Conservation (phyloP, 2,888 invertebrate species). For the Acheta domesticus region DNA sequence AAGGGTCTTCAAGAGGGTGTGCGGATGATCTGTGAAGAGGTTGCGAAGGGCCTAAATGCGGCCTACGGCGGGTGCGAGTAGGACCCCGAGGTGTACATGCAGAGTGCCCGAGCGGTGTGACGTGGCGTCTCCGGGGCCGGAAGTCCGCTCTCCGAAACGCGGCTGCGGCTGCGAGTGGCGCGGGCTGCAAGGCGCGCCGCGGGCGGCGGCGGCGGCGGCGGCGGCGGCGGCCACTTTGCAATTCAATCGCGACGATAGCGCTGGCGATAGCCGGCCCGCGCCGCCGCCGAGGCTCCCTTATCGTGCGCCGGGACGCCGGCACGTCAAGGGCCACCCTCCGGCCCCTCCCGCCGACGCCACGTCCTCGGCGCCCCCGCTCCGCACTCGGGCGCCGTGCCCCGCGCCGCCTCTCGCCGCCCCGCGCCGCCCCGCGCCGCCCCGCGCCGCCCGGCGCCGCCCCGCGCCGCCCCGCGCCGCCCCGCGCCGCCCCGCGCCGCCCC, state of each 20-base stretch:
- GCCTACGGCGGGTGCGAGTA: no score
- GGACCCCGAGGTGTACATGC: no score
- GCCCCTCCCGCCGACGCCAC: neutral
- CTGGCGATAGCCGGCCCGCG: neutral
- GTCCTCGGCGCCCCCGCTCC: neutral
- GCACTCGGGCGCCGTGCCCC: neutral
- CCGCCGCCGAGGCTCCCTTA: slow-evolving; percentile 2
- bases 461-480: no score
- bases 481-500: no score
- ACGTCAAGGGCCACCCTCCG: neutral
- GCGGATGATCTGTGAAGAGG: no score
- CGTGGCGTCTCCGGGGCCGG: neutral
- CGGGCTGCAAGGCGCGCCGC: no score
- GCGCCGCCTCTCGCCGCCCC: no score
- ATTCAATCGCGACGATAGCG: slow-evolving; percentile 6
- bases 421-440: no score
- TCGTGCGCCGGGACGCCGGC: neutral
- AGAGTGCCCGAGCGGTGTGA: neutral
- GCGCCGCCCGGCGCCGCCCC: no score
- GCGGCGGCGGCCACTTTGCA: neutral
- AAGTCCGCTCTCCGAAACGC: neutral
- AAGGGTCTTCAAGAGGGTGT: no score
- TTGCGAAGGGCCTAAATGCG: no score
- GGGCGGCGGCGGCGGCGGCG: neutral
- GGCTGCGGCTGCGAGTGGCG: neutral